Base-by-base conservation (phyloP, 1,140 invertebrate species). In the Drosophila baimaii region DNA sequence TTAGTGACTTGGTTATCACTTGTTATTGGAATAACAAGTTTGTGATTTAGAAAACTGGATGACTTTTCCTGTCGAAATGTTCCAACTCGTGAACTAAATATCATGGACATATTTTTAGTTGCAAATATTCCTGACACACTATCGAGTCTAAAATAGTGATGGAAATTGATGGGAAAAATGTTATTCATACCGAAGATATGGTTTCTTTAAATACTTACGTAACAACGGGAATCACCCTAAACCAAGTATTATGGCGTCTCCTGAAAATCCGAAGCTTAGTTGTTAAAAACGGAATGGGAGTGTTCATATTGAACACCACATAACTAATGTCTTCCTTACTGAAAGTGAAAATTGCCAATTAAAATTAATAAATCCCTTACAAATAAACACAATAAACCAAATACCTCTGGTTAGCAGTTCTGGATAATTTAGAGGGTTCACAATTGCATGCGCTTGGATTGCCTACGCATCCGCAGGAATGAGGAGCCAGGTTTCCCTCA, bases 201-300 rank as follows among this genome's bases (percentile, higher is more conserved):
- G n/a, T 9, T 29, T 9, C 2, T 2, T 5, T 4, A 19, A 19
- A 13, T 27, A 51, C 64, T 66, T 66, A 84, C 81, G 19, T 31
- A 1, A 84, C 51, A 33, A 56, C 44, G 17, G 81, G 81, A 23
- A 52, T 33, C 23, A 85, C 64, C 12, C 65, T 54, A 81, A 81
- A 84, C 81, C 81, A 84, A 8, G 77, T 78, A 8, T 66, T 74
- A 8, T 61, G 69, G 0, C 81, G 61, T 13, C 72, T 84, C 44
- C 64, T 61, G 33, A 74, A 84, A 35, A 84, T 37, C 17, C 74
- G 41, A 3, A 84, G 39, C 5, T 63, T 73, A 15, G 77, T 83
- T n/a, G 56, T 19, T n/a, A 84, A 31, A 52, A 58, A 77, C 9
- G 81, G 73, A 15, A 73, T 15, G 0, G 72, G 62, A 64, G 8